A percentile compares a stretch with the other conserved stretches of the same genome.
These are phyloP conservation scores for Hippocampus kuda DNA, from an alignment of 2,797 vertebrate genomes.

Conservation along the genomic window DNA sequence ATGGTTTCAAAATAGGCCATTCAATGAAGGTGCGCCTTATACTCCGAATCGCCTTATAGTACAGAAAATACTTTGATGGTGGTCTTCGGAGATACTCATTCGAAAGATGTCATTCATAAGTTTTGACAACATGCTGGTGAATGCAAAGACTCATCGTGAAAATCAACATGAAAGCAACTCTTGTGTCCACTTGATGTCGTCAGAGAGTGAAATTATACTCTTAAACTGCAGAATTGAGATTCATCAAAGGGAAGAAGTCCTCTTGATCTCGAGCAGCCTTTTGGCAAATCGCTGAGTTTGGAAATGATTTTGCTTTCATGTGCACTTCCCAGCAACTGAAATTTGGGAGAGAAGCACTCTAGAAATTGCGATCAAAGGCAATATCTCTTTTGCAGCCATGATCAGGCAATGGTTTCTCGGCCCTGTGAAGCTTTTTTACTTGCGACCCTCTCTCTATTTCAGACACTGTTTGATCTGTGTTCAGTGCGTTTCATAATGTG, in stretches of 20 bases:
- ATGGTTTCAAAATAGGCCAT: too few species aligned
- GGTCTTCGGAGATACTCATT: neutral
- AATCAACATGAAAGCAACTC: neutral
- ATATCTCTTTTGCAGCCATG: slow-evolving; percentile 14
- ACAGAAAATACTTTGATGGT: neutral
- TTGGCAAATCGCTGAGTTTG: neutral
- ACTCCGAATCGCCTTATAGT: too few species aligned
- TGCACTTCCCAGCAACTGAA: slow-evolving; percentile 18
- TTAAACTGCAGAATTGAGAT: neutral
- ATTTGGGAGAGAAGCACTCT: slow-evolving; percentile 22
- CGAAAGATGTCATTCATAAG: neutral
- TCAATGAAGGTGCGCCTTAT: too few species aligned
- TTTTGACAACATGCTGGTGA: neutral
- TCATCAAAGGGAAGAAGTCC: neutral
- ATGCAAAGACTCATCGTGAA: neutral
- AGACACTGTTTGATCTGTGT: slow-evolving; percentile 14
- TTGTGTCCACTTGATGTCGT: neutral
- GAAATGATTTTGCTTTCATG: slow-evolving; percentile 12
- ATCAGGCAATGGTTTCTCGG: slow-evolving; percentile 31
- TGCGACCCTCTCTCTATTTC: neutral
- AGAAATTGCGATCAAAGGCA: slow-evolving; percentile 48
- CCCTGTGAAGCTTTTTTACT: slow-evolving; percentile 3
- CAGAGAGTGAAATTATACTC: neutral
- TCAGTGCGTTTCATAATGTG: slow-evolving; percentile 20
- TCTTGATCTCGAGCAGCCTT: neutral